Conservation (phyloP, 2,888 invertebrate species). For the Ophraella communa region DNA sequence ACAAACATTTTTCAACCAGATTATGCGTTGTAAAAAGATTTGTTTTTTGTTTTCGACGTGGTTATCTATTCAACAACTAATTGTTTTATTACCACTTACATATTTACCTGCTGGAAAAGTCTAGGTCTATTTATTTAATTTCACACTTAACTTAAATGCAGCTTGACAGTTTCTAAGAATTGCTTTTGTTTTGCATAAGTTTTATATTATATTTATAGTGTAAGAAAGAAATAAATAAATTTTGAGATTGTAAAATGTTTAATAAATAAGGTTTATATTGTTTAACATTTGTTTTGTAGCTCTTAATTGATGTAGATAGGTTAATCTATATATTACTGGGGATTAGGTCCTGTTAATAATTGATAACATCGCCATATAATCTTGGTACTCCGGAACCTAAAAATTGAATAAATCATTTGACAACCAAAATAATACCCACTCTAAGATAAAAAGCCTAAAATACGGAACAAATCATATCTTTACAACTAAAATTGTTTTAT, state of each 20-base stretch:
- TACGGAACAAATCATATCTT: no score
- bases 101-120: not conserved
- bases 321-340: not conserved
- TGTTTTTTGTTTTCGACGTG: not conserved
- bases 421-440: no score
- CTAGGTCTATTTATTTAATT: no score
- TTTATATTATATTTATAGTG: no score
- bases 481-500: no score
- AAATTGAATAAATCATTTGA: conserved; percentile 9
- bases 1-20: not conserved
- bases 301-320: not conserved
- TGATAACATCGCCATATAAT: conserved; percentile 24
- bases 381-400: conserved; percentile 35
- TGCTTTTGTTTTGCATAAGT: no score
- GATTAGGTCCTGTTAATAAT: not conserved
- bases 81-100: not conserved
- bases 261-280: not conserved
- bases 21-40: not conserved
- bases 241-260: not conserved
- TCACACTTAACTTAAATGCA: no score
- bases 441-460: not conserved
- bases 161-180: no score
- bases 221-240: no score
- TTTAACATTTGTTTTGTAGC: no score
- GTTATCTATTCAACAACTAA: not conserved